Base-by-base conservation (phyloP, 1,140 invertebrate species). In the Triops cancriformis region DNA sequence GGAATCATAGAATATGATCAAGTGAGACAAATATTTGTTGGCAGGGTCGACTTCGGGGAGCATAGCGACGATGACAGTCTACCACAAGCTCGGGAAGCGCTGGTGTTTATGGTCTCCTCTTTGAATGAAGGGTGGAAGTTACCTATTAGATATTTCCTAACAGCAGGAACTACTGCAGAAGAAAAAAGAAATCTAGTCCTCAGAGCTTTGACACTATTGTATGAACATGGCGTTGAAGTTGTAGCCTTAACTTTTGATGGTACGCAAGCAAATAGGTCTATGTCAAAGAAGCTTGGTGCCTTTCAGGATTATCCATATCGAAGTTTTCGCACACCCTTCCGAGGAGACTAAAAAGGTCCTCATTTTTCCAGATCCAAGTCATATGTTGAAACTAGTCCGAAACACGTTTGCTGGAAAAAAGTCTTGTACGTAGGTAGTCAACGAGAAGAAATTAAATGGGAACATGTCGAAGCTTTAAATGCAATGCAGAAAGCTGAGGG, bases 91-190 rank as follows among this genome's bases (percentile, higher is more conserved):
- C 83, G 80, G 77, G 79, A 82, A 80, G 82, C 81, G n/a, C 78
- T 84, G 64, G 82, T 84, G 64, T 83, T 83, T 76, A 80, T 84
- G 81, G 73, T 83, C 26, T 80, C 82, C 42, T 74, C 76, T 27
- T 51, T 84, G 3, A 84, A 85, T 77, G 79, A 75, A 12, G 26
- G 45, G 12, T 84, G 82, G 80, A 84, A 84, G 78, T 78, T 84
- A 76, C 83, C 83, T 37, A 37, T 84, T 31, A 83, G 80, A 18
- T 83, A 85, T 81, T 83, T 83, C 76, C 78, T 83, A 74, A 79
- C 82, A 37, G 77, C 79, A 75, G 78, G 74, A 41, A 74, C 83
- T 27, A 81, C 43, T 73, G 80, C 77, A 12, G 18, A 76, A 23
- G 77, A 82, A 80, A 79, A 75, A 74, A 79, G 80, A 26, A 80